These are phyloP conservation scores for Tupaia chinensis DNA, from an alignment of 2,113 vertebrate species.

Conservation along the genomic window DNA sequence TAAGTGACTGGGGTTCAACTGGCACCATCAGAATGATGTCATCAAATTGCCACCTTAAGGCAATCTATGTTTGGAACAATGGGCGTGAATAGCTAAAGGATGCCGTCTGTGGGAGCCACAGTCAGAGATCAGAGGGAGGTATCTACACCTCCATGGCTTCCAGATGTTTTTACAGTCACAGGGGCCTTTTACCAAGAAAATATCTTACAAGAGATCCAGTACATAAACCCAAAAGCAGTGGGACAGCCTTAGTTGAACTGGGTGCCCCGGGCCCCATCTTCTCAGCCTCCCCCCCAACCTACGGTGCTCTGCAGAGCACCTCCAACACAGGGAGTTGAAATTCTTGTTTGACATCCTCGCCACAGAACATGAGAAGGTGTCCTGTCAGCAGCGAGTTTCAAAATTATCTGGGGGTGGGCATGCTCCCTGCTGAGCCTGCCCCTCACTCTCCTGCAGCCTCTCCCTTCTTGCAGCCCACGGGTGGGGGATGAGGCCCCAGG, in stretches of 20 bases:
- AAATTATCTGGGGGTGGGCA: not conserved
- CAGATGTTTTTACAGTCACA: not conserved
- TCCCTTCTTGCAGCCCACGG: not conserved
- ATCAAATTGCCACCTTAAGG: slow-evolving; percentile 41
- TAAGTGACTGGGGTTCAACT: not conserved
- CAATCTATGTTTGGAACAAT: not conserved
- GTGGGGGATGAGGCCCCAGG: not conserved
- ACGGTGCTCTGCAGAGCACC: not conserved
- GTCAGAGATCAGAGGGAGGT: not conserved
- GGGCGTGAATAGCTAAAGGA: not conserved
- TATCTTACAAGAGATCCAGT: not conserved
- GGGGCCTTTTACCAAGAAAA: not conserved
- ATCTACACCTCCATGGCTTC: not conserved
- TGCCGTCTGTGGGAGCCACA: not conserved
- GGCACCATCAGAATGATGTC: not conserved
- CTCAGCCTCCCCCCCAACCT: not conserved
- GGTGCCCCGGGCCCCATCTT: not conserved
- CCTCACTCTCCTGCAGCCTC: not conserved
- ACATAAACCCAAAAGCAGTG: not conserved
- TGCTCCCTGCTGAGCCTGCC: not conserved
- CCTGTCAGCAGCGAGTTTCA: not conserved
- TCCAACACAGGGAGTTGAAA: not conserved
- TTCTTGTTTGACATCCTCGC: not conserved
- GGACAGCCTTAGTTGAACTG: not conserved
- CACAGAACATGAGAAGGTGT: not conserved